These are phyloP conservation scores for Botia kubotai DNA, from an alignment of 2,797 vertebrate species.

Conservation along the genomic window DNA sequence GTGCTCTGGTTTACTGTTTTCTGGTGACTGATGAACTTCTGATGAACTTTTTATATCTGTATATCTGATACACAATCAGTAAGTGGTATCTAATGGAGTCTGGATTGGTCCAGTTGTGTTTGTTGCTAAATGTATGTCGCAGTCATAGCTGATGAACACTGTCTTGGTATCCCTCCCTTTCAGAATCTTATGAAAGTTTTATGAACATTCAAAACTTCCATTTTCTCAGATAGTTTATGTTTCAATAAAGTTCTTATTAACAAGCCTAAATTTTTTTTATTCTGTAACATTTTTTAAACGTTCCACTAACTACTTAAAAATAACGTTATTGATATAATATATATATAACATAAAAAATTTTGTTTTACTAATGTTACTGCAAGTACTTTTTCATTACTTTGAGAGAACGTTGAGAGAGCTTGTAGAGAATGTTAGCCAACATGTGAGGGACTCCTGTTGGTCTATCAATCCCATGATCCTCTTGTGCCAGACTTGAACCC, in stretches of 20 bases:
- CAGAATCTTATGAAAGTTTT: no score
- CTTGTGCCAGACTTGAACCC: slow-evolving; percentile 16
- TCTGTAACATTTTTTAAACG: no score
- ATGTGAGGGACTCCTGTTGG: background rate
- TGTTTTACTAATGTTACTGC: no score
- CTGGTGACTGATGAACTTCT: background rate
- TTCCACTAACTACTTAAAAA: no score
- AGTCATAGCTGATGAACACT: background rate
- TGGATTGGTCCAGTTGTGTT: slow-evolving; percentile 5
- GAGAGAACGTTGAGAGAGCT: no score
- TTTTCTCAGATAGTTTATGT: background rate
- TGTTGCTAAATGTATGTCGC: background rate
- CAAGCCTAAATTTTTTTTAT: no score
- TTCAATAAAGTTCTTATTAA: no score
- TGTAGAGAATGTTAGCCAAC: no score
- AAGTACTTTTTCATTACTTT: no score
- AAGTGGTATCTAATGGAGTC: slow-evolving; percentile 33
- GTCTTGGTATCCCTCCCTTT: background rate
- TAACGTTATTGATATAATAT: no score
- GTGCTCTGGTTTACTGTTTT: background rate
- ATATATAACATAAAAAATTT: no score
- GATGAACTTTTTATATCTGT: slow-evolving; percentile 33
- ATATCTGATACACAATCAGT: background rate
- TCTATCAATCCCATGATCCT: slow-evolving; percentile 1
- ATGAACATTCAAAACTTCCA: background rate